A percentile compares a stretch with the other conserved stretches of the same genome.
These are phyloP conservation scores for Pogoniulus pusillus DNA, from an alignment of 2,797 vertebrate genomes.

Conservation along the genomic window DNA sequence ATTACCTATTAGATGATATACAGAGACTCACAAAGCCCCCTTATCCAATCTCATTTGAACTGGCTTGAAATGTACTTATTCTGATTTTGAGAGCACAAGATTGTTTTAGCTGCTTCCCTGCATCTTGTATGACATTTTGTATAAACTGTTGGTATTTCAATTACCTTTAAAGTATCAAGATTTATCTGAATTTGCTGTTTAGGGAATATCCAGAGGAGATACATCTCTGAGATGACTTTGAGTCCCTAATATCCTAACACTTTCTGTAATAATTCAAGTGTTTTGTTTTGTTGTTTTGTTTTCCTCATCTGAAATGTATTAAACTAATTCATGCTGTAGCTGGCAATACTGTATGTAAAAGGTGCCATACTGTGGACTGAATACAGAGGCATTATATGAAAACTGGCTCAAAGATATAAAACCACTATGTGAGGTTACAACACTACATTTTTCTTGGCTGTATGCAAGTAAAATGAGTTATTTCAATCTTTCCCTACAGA, in stretches of 20 bases:
- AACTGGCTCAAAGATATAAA: neutral
- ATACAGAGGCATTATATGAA: neutral
- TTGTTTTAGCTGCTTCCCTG: neutral
- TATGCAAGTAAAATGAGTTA: neutral
- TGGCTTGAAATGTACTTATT: neutral
- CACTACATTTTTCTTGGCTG: neutral
- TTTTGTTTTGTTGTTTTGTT: neutral
- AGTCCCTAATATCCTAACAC: neutral
- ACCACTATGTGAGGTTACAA: neutral
- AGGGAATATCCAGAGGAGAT: neutral
- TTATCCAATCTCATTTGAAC: neutral
- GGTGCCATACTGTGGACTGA: neutral
- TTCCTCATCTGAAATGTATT: neutral
- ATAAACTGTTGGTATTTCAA: neutral
- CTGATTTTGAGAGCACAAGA: neutral
- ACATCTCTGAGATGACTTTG: neutral
- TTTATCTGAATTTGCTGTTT: neutral
- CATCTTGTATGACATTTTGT: neutral
- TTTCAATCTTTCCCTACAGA: neutral
- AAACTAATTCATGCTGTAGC: neutral
- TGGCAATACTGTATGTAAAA: neutral
- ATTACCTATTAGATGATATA: neutral
- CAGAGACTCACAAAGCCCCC: neutral
- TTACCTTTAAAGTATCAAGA: neutral
- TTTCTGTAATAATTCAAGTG: neutral